Percentiles rank a stretch among this genome's conserved stretches.
Evolutionary conservation across 2,113 vertebrate genomes (phyloP).

Genomic region (Trematocara zebra): DNA sequence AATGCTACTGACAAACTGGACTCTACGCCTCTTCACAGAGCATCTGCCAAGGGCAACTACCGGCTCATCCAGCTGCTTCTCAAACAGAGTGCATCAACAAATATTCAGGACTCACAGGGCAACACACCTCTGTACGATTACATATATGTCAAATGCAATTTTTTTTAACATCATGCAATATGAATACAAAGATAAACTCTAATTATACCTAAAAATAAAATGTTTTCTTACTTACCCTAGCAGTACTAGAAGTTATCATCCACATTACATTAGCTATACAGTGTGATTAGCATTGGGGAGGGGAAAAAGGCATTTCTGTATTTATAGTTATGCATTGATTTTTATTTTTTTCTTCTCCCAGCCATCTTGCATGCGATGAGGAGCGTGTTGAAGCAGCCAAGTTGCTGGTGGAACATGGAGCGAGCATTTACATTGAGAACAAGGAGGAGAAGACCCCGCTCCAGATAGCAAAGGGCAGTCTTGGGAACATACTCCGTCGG

Average conservation of each 20-base stretch:
- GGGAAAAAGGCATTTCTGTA: background rate
- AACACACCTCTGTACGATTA: conserved; percentile 92
- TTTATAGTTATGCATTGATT: background rate
- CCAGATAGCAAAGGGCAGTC: conserved; percentile 83
- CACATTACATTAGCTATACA: background rate
- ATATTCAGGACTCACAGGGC: conserved; percentile 92
- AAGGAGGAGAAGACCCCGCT: conserved; percentile 94
- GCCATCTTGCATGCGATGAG: conserved; percentile 96
- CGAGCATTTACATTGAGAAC: conserved; percentile 96
- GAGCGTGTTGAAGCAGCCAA: conserved; percentile 92
- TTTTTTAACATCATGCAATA: background rate
- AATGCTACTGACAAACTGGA: conserved; percentile 85
- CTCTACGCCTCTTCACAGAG: conserved; percentile 90
- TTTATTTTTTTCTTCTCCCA: conserved; percentile 42
- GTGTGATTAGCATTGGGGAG: background rate
- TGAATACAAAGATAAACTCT: background rate
- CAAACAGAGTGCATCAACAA: conserved; percentile 86
- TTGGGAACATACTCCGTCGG: conserved; percentile 79
- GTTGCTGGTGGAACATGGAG: conserved; percentile 87
- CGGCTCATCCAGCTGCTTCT: conserved; percentile 91
- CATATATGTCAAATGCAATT: background rate
- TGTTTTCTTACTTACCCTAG: background rate
- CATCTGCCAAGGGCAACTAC: conserved; percentile 89
- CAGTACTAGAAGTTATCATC: background rate
- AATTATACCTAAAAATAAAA: background rate